phyloP scores from a whole-genome alignment of 2,113 vertebrate genomes.

The Grammomys surdaster region DNA sequence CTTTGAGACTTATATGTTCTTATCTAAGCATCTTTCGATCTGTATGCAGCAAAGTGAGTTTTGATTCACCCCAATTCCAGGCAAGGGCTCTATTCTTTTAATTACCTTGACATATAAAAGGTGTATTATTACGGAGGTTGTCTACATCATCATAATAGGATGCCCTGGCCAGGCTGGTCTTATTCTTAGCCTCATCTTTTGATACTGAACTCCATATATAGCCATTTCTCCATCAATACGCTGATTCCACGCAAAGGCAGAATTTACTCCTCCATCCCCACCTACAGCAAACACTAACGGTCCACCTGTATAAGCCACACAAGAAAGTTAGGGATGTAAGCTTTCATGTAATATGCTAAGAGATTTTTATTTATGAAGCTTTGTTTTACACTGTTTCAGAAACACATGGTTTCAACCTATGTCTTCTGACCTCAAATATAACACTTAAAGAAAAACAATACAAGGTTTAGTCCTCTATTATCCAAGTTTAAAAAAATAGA shows the following conservation, averaged over 20 bases:
- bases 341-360: neutral
- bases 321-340: neutral
- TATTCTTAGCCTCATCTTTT: neutral
- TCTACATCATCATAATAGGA: neutral
- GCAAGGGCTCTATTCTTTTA: neutral
- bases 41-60: neutral
- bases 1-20: neutral
- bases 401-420: conserved; percentile 37
- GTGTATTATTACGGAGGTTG: neutral
- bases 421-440: conserved; percentile 57
- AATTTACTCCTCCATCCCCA: neutral
- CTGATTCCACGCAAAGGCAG: neutral
- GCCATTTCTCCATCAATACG: neutral
- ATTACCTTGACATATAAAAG: neutral
- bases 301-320: neutral
- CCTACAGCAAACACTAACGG: neutral
- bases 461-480: conserved; percentile 46
- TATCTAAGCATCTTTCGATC: neutral
- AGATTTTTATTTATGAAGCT: conserved; percentile 57
- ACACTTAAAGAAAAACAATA: neutral
- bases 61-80: neutral
- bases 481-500: conserved; percentile 54
- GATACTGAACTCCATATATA: neutral
- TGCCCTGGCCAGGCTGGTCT: neutral
- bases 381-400: conserved; percentile 55